Evolutionary conservation across 2,113 vertebrate species (phyloP), one percentile per base, ranked within the genome.

Genomic region (Charadrius vociferus): DNA sequence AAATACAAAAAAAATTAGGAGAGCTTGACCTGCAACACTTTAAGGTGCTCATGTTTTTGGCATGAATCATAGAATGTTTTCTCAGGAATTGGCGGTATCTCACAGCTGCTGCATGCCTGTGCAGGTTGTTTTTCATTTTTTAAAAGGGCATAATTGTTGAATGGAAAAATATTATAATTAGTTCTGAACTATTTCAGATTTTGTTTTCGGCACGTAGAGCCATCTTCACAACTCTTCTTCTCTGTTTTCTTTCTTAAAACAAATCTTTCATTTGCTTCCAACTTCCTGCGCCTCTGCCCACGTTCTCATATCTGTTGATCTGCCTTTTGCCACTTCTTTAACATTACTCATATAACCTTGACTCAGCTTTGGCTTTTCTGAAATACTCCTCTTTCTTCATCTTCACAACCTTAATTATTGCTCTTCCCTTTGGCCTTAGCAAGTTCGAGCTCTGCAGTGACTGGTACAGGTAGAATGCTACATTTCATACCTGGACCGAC

Each of bases 201-300:
- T 87, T 94, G 83, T 84, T 93, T 95, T 94, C 3, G 0, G 91
- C 96, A 89, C 8, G 10, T 84, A 93, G 81, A 68, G 29, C 65
- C 49, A 43, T 87, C 86, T 79, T 93, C 50, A 43, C 70, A 93
- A 47, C 88, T 83, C 55, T 86, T 83, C 55, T 86, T 67, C 14
- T 81, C 59, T 79, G 3, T 3, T 77, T 97, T 86, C 71, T 73
- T 94, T 75, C 84, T 95, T 81, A 53, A 96, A 1, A 2, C 36
- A 47, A 62, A 85, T 82, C 93, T 97, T 97, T 97, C 83, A 97
- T 97, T 94, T 94, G 91, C 70, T 95, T 97, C 93, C 96, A 97
- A 6, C 94, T 96, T 97, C 96, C 89, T 92, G 71, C 93, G 94
- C 15, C 32, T 93, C 83, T 94, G 73, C 95, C 91, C 84, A 90